A percentile compares a stretch with the other conserved stretches of the same genome.
Conservation (phyloP, 2,113 vertebrate genomes). For the Isichthys henryi region DNA sequence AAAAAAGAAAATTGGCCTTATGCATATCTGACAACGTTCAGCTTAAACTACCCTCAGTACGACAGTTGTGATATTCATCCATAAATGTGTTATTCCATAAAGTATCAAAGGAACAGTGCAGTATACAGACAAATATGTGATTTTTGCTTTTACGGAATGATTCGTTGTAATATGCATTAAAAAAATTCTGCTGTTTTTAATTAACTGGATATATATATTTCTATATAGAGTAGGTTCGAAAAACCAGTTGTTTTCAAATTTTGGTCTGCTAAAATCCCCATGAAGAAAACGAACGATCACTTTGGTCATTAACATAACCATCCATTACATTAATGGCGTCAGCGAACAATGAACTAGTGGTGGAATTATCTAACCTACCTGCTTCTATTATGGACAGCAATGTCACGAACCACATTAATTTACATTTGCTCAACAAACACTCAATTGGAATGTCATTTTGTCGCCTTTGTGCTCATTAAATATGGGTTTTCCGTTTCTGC, state of each 20-base stretch:
- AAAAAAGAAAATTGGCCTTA: neutral
- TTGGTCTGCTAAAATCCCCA: neutral
- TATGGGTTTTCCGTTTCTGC: neutral
- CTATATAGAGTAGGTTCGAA: neutral
- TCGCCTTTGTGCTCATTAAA: neutral
- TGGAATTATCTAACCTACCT: constrained; percentile 4
- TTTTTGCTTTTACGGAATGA: neutral
- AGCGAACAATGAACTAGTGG: neutral
- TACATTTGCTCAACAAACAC: neutral
- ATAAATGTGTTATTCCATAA: neutral
- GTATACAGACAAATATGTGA: neutral
- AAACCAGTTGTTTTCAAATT: neutral
- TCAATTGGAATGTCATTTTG: neutral
- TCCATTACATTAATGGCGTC: constrained; percentile 3
- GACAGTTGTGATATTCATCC: neutral
- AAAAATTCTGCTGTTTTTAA: neutral
- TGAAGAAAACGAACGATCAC: neutral
- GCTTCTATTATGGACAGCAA: neutral
- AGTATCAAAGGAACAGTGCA: neutral
- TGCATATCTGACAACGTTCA: neutral
- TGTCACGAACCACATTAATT: constrained; percentile 1
- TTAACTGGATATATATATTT: neutral
- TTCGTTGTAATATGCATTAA: neutral
- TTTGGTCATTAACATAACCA: neutral
- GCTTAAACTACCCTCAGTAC: neutral